Percentiles rank a stretch among this genome's conserved stretches.
Conservation (phyloP, 2,888 invertebrate species). For the Amphipoea lucens region DNA sequence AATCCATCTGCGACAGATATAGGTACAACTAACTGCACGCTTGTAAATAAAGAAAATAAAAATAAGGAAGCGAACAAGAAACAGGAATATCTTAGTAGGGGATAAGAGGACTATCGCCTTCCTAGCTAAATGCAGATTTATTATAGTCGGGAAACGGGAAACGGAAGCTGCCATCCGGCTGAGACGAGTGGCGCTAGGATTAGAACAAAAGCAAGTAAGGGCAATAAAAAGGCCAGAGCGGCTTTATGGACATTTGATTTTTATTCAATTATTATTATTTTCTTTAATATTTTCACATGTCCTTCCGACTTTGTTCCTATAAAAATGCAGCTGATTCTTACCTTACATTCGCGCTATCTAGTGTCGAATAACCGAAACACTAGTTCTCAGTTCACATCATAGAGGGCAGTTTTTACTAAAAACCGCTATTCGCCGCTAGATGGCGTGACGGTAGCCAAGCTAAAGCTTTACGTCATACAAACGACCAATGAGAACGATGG, state of each 20-base stretch:
- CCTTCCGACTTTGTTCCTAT: neutral
- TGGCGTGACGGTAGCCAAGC: slow-evolving; percentile 46
- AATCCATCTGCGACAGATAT: no score
- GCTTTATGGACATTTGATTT: neutral
- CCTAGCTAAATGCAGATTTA: slow-evolving; percentile 43
- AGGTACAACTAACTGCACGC: neutral
- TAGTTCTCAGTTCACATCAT: neutral
- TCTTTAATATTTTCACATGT: neutral
- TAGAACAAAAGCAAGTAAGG: neutral
- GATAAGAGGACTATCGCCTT: slow-evolving; percentile 3
- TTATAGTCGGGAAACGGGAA: slow-evolving; percentile 47
- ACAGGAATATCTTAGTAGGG: neutral
- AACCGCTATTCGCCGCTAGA: slow-evolving; percentile 59
- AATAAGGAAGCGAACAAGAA: neutral
- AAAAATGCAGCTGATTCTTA: neutral
- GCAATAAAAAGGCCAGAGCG: neutral
- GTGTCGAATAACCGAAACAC: slow-evolving; percentile 23
- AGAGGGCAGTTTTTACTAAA: slow-evolving; percentile 16
- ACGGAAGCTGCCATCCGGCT: slow-evolving; percentile 42
- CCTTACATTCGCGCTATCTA: slow-evolving; percentile 59
- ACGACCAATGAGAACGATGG: slow-evolving; percentile 75
- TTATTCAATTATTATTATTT: neutral
- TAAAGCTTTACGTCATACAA: slow-evolving; percentile 41
- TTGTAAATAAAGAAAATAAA: neutral
- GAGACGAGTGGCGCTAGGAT: neutral